Evolutionary conservation across 2,113 vertebrate species (phyloP), one percentile per base, ranked within the genome.

Genomic region (Pseudorhombus dupliciocellatus): DNA sequence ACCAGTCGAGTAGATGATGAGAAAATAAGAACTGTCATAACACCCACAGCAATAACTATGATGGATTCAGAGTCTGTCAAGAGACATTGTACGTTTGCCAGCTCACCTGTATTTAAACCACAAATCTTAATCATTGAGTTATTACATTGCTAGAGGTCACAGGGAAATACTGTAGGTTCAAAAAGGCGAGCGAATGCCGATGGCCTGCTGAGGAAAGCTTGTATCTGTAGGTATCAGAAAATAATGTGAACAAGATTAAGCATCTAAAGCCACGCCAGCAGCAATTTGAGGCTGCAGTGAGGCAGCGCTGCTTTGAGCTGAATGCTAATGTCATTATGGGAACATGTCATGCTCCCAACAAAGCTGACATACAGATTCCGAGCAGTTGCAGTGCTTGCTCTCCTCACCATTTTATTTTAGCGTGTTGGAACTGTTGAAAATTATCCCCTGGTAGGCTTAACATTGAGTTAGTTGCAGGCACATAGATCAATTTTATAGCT

Each of bases 41-140:
- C 65, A 86, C 77, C 73, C 80, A 79, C 70, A 16, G 81, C 85
- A 80, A 86, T 86, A 88, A 89, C 80, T 71, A 77, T 86, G 83
- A 89, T 85, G 66, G 72, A 87, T 90, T 84, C 87, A 73, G 67
- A 72, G 74, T 79, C 71, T 83, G 79, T 75, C 70, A 71, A 28
- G 77, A 85, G 73, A 87, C 83, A 86, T 75, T 81, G 79, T 73
- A 76, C 70, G 72, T 73, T 66, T 44, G 62, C 54, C 46, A 59
- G 67, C 72, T 75, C 44, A 72, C 69, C 46, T n/a, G 77, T 81
- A 81, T 81, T 88, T 83, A 83, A 71, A 18, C 40, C 40, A 44
- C 40, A 44, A 79, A 84, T 81, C 50, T 77, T 71, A 86, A 78
- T 86, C 59, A 80, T 84, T 66, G 60, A 75, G 77, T 74, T 88